phyloP scores from a whole-genome alignment of 2,797 vertebrate species.

The Simalia tracyae region DNA sequence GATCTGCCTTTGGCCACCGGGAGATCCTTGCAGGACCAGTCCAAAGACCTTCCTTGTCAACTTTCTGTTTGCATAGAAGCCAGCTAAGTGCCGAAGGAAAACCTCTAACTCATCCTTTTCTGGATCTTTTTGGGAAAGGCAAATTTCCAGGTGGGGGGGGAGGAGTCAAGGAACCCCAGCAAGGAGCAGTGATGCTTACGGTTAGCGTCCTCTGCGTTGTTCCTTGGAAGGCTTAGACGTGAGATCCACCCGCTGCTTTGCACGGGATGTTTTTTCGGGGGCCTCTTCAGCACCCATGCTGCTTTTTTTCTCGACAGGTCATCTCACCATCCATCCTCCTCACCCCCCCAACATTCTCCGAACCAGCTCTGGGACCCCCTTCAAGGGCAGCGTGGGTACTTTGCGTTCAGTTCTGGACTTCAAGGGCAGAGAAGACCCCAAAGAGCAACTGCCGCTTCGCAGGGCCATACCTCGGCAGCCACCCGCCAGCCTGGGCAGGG shows the following conservation, averaged over 20 bases:
- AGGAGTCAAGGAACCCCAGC: background rate
- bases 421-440: constrained; percentile 55
- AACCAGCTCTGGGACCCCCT: constrained; percentile 49
- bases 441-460: constrained; percentile 46
- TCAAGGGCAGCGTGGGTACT: background rate
- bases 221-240: background rate
- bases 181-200: background rate
- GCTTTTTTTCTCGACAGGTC: constrained; percentile 42
- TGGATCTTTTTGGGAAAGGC: background rate
- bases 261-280: accelerated
- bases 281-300: constrained; percentile 1
- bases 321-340: constrained; percentile 54
- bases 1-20: background rate
- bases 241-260: accelerated
- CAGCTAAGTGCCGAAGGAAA: background rate
- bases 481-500: background rate
- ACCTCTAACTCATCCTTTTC: background rate
- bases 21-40: background rate
- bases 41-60: too few relatives aligned
- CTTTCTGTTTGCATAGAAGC: background rate
- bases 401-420: constrained; percentile 44
- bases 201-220: background rate
- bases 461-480: constrained; percentile 52
- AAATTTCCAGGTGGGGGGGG: background rate
- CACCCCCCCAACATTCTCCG: constrained; percentile 13